Evolutionary conservation across 2,797 vertebrate species (phyloP).

Genomic region (Scleropages formosus): DNA sequence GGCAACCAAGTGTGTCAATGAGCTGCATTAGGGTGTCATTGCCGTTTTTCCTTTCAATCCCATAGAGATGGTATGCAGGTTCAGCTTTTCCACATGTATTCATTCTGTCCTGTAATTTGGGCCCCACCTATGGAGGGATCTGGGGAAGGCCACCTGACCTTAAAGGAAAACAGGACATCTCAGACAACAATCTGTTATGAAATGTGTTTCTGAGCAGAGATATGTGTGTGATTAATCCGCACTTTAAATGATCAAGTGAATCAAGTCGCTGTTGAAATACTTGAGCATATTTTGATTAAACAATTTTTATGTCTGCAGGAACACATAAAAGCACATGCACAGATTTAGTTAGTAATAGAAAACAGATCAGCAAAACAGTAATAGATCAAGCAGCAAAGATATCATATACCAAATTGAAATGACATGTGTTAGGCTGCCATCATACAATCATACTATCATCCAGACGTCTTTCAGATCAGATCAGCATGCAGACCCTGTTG

Average conservation of each 20-base stretch:
- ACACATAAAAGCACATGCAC: no score
- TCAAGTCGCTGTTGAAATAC: no score
- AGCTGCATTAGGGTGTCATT: constrained; percentile 14
- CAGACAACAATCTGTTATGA: neutral
- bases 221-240: neutral
- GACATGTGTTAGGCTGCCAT: neutral
- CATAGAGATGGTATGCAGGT: no score
- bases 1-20: constrained; percentile 12
- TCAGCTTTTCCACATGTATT: neutral
- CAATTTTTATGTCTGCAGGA: no score
- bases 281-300: no score
- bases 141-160: neutral
- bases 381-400: neutral
- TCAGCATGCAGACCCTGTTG: no score
- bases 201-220: neutral
- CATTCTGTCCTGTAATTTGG: neutral
- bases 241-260: no score
- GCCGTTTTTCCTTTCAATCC: neutral
- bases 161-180: neutral
- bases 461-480: no score
- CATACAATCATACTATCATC: no score
- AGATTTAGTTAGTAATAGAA: neutral
- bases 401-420: neutral
- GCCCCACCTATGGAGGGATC: neutral
- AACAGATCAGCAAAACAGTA: neutral